phyloP scores from a whole-genome alignment of 2,797 vertebrate species.

The Falco rusticolus region DNA sequence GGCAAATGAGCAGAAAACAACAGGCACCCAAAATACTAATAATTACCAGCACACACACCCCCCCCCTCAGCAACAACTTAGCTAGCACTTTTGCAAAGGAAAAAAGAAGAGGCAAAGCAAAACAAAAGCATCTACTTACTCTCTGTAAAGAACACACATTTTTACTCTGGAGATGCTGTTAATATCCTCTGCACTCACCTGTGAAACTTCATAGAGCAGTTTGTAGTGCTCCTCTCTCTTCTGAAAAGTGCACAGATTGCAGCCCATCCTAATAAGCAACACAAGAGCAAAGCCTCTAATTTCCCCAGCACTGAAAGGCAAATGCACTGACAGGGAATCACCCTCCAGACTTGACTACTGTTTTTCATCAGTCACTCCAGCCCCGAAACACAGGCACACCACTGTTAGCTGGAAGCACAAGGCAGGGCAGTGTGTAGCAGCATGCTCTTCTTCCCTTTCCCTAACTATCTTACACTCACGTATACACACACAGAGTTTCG shows the following conservation, averaged over 20 bases:
- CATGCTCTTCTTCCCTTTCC: conserved; percentile 78
- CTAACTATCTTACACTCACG: conserved; percentile 80
- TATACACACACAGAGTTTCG: conserved; percentile 81
- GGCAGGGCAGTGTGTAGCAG: conserved; percentile 73
- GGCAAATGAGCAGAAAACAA: conserved; percentile 70
- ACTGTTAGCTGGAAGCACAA: conserved; percentile 75
- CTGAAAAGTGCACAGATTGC: conserved; percentile 99
- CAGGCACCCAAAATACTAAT: conserved; percentile 70
- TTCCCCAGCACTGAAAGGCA: conserved; percentile 81
- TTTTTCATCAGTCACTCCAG: conserved; percentile 95
- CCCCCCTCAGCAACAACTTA: conserved; percentile 12
- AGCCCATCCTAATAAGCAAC: conserved; percentile 95
- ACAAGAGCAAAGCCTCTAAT: conserved; percentile 74
- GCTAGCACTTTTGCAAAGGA: conserved; percentile 43
- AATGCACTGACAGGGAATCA: conserved; percentile 88
- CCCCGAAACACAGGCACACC: conserved; percentile 83
- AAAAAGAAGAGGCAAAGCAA: conserved; percentile 26
- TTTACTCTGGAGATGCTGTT: conserved; percentile 38
- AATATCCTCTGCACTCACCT: conserved; percentile 86
- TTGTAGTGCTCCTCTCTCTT: conserved; percentile 99
- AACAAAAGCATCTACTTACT: conserved; percentile 60
- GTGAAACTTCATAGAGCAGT: conserved; percentile 98
- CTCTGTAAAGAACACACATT: conserved; percentile 57
- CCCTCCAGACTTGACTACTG: conserved; percentile 89
- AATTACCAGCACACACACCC: neutral